phyloP scores from a whole-genome alignment of 1,140 invertebrate species.

The Aplysia californica region DNA sequence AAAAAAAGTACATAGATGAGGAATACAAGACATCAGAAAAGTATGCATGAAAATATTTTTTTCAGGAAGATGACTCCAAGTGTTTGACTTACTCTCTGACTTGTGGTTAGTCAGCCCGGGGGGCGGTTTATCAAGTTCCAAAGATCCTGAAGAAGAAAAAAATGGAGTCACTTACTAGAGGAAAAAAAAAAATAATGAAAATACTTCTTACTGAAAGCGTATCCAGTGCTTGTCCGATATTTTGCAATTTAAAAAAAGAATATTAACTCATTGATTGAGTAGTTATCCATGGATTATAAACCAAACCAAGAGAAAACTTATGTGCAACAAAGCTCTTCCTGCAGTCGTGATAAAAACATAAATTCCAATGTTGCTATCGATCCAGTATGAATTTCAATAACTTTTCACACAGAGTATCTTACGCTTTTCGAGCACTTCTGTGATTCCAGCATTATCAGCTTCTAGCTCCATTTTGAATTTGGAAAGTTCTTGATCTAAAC shows the following conservation, averaged over 20 bases:
- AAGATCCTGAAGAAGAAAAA: slow-evolving; percentile 65
- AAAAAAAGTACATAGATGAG: neutral
- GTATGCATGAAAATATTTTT: too few relatives aligned
- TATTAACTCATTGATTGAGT: too few relatives aligned
- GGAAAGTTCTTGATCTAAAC: slow-evolving; percentile 90
- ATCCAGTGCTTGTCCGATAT: neutral
- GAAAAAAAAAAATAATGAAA: slow-evolving; percentile 10
- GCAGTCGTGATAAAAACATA: too few relatives aligned
- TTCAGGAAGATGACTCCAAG: too few relatives aligned
- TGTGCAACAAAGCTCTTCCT: neutral
- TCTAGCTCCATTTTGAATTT: slow-evolving; percentile 99
- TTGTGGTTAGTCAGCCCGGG: slow-evolving; percentile 67
- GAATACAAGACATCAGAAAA: neutral
- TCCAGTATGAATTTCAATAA: too few relatives aligned
- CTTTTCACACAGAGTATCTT: too few relatives aligned
- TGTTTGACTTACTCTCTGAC: slow-evolving; percentile 68
- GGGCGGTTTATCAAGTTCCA: slow-evolving; percentile 69
- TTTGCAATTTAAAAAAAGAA: too few relatives aligned
- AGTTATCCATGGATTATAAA: too few relatives aligned
- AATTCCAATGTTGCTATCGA: too few relatives aligned
- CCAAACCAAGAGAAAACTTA: neutral
- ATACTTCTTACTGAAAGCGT: neutral
- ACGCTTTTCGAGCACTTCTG: slow-evolving; percentile 92
- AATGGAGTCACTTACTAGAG: neutral
- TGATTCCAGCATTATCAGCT: slow-evolving; percentile 97